Evolutionary conservation across 2,888 invertebrate species (phyloP), one percentile per base, ranked within the genome.

Genomic region (Megalurothrips usitatus): DNA sequence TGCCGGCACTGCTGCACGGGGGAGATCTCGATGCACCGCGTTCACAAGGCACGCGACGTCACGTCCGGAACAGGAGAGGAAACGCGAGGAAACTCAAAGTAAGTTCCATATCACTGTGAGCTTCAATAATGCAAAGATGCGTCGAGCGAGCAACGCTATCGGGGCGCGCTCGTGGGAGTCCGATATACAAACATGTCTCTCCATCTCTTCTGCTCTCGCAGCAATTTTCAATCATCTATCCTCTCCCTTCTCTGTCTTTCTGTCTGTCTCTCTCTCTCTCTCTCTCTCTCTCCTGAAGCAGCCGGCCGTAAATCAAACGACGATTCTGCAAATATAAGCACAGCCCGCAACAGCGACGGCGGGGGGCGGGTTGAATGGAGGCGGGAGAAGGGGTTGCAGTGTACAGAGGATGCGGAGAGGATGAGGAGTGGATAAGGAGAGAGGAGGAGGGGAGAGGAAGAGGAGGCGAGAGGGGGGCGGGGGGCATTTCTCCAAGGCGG

Each of bases 181-280:
- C 58, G 52, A 43, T 43, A 43, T 43, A 43, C 34, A 43, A 43
- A 43, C 34, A 43, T 43, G 6, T 43, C 34, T 43, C 34, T 43
- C 34, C 6, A 2, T 43, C 34, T 43, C 34, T 23, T 23, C 4
- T 23, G 6, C n/a, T 23, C 68, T 68, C 68, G n/a, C n/a, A n/a
- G n/a, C n/a, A n/a, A n/a, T n/a, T n/a, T n/a, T n/a, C n/a, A n/a
- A n/a, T n/a, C n/a, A n/a, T 19, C 68, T 23, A 1, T 63, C 63
- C 63, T 63, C 63, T 63, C 63, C n/a, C 23, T 63, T 63, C 63
- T 63, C 63, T 23, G 3, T 63, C 63, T 63, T n/a, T 63, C 63
- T 63, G 12, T 63, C 63, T 63, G 12, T 63, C 63, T 63, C 63
- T 63, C 63, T 63, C 63, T 63, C 63, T 63, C 63, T 63, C 63